Evolutionary conservation across 2,888 invertebrate species (phyloP).

Genomic region (Hypselothyrea guttata): DNA sequence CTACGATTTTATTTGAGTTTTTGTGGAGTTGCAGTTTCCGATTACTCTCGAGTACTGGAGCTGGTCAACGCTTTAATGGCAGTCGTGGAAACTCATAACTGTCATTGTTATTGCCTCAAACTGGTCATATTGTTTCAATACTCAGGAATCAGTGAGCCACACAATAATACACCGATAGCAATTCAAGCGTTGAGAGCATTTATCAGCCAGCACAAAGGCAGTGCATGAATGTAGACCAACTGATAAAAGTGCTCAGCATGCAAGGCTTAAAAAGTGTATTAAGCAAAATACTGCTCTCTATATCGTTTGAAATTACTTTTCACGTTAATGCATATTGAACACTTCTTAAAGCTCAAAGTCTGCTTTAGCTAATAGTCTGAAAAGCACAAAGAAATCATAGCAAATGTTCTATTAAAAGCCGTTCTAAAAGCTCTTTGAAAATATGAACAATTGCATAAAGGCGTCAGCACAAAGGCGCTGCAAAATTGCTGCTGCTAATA

Average conservation of each 20-base stretch:
- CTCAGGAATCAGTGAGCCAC: conserved; percentile 51
- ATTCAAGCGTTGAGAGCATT: conserved; percentile 35
- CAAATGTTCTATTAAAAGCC: conserved; percentile 11
- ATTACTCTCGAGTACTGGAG: no score
- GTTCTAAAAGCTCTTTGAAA: conserved; percentile 23
- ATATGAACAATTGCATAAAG: conserved; percentile 27
- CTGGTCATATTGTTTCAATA: conserved; percentile 57
- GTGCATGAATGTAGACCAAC: conserved; percentile 40
- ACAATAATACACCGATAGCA: not conserved
- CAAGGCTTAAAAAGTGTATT: no score
- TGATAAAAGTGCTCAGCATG: no score
- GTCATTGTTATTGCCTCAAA: conserved; percentile 54
- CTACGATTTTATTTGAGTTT: not conserved
- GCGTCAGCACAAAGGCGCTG: conserved; percentile 36
- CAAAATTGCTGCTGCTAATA: conserved; percentile 51
- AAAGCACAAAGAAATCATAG: conserved; percentile 32
- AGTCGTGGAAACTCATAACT: conserved; percentile 58
- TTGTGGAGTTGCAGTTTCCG: no score
- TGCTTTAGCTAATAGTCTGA: not conserved
- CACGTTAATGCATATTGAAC: no score
- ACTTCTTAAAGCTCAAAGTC: no score
- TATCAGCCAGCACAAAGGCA: conserved; percentile 54
- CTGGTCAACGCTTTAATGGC: conserved; percentile 6
- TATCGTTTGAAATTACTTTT: no score
- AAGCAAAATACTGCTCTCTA: no score